phyloP scores from a whole-genome alignment of 2,113 vertebrate species.

The Amazona vittata region DNA sequence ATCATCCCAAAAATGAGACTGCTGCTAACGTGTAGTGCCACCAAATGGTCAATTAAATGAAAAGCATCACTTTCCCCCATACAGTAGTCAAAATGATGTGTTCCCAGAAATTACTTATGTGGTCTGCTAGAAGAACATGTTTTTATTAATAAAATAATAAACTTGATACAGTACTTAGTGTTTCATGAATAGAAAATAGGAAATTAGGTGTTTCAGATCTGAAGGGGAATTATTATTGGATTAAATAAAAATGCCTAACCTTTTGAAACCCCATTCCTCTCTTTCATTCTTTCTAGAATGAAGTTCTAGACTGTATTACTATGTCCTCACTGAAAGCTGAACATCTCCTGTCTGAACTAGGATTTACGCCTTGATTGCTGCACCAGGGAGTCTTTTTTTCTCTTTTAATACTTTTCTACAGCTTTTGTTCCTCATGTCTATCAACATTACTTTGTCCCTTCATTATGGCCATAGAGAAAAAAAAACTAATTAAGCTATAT shows the following conservation, averaged over 20 bases:
- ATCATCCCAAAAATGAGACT: background rate
- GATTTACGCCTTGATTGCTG: background rate
- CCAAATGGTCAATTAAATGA: constrained; percentile 65
- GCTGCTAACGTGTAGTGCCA: constrained; percentile 72
- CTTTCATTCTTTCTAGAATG: background rate
- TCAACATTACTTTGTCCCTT: background rate
- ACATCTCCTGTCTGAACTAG: background rate
- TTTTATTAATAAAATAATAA: background rate
- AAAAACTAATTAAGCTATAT: background rate
- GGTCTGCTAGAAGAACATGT: background rate
- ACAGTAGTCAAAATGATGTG: background rate
- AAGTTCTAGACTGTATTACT: background rate
- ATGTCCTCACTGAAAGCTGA: background rate
- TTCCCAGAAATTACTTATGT: background rate
- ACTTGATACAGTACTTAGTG: background rate
- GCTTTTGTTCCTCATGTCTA: background rate
- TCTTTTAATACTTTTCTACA: background rate
- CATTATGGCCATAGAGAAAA: background rate
- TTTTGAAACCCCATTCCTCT: background rate
- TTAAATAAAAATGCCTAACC: background rate
- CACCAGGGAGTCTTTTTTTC: background rate
- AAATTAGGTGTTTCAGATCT: background rate
- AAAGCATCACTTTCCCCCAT: constrained; percentile 10
- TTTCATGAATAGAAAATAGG: background rate
- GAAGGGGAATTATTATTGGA: background rate